phyloP scores from a whole-genome alignment of 2,888 invertebrate genomes.

The Acanthosepion pharaonis region DNA sequence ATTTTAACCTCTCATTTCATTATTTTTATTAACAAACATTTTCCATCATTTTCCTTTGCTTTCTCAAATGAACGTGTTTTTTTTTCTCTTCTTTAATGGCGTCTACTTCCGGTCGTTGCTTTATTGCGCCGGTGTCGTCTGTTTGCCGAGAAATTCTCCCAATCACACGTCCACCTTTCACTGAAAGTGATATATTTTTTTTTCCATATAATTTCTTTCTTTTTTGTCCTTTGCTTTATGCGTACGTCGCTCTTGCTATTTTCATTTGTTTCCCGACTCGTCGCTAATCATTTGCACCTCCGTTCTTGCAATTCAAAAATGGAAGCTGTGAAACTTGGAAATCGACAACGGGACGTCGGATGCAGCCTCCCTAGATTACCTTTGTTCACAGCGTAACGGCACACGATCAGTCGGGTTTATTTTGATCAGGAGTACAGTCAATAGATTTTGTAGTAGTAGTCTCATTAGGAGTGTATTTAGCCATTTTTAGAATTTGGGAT shows the following conservation, averaged over 20 bases:
- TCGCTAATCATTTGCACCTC: background rate
- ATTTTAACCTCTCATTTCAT: no score
- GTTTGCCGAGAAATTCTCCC: no score
- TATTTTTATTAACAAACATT: no score
- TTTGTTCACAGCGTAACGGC: background rate
- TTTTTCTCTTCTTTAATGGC: background rate
- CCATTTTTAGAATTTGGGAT: no score
- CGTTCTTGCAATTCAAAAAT: background rate
- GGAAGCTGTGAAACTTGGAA: background rate
- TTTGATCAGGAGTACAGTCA: background rate
- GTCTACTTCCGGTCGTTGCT: background rate
- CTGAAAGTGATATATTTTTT: background rate
- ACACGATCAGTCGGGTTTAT: background rate
- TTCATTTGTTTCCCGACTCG: background rate
- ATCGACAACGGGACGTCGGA: background rate
- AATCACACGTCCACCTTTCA: background rate
- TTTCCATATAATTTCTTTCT: background rate
- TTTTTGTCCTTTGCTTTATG: background rate
- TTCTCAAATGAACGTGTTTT: no score
- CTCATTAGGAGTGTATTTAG: background rate
- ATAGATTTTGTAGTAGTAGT: background rate
- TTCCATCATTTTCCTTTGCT: no score
- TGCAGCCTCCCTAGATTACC: background rate
- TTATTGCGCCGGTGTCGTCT: background rate
- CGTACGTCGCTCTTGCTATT: background rate